Evolutionary conservation across 2,888 invertebrate genomes (phyloP), one percentile per base, ranked within the genome.

Genomic region (Leptothorax acervorum): DNA sequence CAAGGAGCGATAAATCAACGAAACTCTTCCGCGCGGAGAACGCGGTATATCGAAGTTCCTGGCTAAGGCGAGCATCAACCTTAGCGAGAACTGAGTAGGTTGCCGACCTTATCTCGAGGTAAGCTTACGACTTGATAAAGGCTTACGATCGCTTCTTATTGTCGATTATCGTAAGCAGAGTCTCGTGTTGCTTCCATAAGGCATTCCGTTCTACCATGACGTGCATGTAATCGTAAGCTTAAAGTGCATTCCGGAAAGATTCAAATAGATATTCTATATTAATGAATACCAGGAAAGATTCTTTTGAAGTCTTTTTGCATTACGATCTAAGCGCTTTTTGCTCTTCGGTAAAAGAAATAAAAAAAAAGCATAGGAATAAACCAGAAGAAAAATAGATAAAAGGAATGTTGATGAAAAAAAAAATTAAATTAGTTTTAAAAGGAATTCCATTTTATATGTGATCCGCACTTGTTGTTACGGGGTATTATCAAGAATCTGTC

Each of bases 101-200:
- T 48, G 60, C 57, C 57, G 83, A 63, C 51, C 39, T 85, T 89
- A 88, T 90, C 90, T 85, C 63, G 39, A 28, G 81, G 63, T 83
- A 87, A 85, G 85, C 89, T 85, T 86, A 62, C 51, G 70, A 53
- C 53, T 88, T 84, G 90, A 90, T 90, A 90, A 90, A 71, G 70
- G 66, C 78, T 66, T 45, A 84, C 79, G 39, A 57, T 86, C 86
- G 83, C 82, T 88, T 76, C 86, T 89, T 63, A 86, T 70, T 78
- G 78, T 83, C 83, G 90, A 90, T 79, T 70, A 60, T 35, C 57
- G 12, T 28, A 35, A 15, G 31, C 31, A 45, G 66, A 28, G 9
- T 8, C 31, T 55, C n/a, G 31, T n/a, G 31, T 48, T 35, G 45
- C 35, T 66, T 23, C 70, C 12, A 23, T 23, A 70, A 57, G 28